Conservation (phyloP, 1,140 invertebrate species). For the Atta colombica region DNA sequence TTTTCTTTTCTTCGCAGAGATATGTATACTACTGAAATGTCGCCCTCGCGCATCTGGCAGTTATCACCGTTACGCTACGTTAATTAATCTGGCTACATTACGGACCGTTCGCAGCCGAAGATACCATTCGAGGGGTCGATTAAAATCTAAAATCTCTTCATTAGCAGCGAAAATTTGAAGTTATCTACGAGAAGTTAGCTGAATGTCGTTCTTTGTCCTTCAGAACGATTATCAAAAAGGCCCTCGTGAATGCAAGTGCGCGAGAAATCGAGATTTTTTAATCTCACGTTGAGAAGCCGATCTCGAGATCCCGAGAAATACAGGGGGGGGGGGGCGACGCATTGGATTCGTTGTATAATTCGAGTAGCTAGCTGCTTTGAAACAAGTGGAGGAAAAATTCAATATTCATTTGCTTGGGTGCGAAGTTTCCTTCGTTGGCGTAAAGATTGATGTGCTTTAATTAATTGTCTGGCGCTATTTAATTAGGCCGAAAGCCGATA, state of each 20-base stretch:
- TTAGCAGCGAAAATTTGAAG: constrained; percentile 13
- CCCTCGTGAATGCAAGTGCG: not conserved
- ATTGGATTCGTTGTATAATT: constrained; percentile 43
- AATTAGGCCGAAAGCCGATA: constrained; percentile 23
- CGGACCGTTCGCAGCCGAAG: constrained; percentile 47
- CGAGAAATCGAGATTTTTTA: not conserved
- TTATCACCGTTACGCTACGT: constrained; percentile 72
- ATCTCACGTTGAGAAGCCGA: not conserved
- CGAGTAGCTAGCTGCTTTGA: not conserved
- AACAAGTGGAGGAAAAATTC: not conserved
- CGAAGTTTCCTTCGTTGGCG: not conserved
- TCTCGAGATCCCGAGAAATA: not conserved
- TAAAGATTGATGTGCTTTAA: not conserved
- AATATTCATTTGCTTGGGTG: not conserved
- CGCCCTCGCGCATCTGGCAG: constrained; percentile 73
- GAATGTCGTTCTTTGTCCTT: not conserved
- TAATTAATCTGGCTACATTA: constrained; percentile 69
- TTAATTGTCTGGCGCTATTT: not conserved
- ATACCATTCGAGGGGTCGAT: not conserved
- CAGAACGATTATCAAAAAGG: not conserved
- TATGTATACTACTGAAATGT: constrained; percentile 70
- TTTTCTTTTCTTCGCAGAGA: constrained; percentile 28
- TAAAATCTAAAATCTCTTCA: not conserved
- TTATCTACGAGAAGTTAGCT: not conserved
- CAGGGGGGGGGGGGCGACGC: not conserved